These are phyloP conservation scores for Pelmatolapia mariae DNA, from an alignment of 2,113 vertebrate species.

Conservation along the genomic window DNA sequence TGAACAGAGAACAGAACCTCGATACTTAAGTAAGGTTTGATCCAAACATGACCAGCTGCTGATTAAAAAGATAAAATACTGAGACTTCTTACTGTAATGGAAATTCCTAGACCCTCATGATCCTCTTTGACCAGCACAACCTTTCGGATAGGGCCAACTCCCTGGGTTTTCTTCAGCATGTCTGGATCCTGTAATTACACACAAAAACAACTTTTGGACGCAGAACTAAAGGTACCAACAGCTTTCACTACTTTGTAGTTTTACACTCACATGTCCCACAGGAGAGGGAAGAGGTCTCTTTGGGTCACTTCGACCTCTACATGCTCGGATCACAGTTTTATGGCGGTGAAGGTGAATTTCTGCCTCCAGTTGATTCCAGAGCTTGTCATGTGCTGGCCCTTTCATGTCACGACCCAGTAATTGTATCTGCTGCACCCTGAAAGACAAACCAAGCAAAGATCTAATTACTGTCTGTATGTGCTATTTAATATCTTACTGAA, in stretches of 20 bases:
- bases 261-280: conserved; percentile 84
- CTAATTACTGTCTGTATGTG: neutral
- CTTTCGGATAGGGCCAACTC: conserved; percentile 96
- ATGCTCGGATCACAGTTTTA: conserved; percentile 96
- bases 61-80: neutral
- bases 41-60: neutral
- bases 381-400: conserved; percentile 95
- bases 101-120: conserved; percentile 96
- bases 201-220: neutral
- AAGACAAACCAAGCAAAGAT: neutral
- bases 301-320: conserved; percentile 89
- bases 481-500: neutral
- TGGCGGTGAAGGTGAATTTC: conserved; percentile 98
- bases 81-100: conserved; percentile 84
- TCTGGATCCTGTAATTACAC: conserved; percentile 81
- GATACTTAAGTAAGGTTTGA: neutral
- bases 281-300: conserved; percentile 89
- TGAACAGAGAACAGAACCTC: neutral
- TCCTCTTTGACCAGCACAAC: conserved; percentile 94
- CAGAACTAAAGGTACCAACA: neutral
- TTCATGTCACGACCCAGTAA: conserved; percentile 97
- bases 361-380: conserved; percentile 98
- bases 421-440: conserved; percentile 96
- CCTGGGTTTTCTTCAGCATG: conserved; percentile 94
- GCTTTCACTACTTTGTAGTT: neutral